Evolutionary conservation across 2,113 vertebrate species (phyloP).

Genomic region (Casuarius casuarius): DNA sequence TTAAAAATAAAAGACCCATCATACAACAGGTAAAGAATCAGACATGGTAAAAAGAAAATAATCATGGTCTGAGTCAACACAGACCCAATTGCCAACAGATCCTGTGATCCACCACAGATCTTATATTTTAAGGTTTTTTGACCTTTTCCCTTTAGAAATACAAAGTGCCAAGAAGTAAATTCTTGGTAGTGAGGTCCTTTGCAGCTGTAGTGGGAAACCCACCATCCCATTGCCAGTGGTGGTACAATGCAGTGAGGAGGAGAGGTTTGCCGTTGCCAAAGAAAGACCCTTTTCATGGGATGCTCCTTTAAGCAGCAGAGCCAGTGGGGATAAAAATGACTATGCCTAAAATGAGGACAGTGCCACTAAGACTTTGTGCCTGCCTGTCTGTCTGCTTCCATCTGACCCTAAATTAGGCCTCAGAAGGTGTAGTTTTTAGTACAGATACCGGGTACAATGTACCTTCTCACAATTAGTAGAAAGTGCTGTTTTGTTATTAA

Average conservation of each 20-base stretch:
- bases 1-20: background rate
- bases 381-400: conserved; percentile 51
- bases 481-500: conserved; percentile 78
- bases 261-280: conserved; percentile 12
- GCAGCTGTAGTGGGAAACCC: background rate
- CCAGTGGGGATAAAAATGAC: background rate
- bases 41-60: background rate
- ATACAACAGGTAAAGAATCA: background rate
- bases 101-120: background rate
- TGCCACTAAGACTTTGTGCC: conserved; percentile 26
- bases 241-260: background rate
- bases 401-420: conserved; percentile 66
- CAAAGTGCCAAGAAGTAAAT: background rate
- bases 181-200: background rate
- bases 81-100: background rate
- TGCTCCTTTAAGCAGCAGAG: background rate
- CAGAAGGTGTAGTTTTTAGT: conserved; percentile 72
- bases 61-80: background rate
- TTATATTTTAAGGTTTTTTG: background rate
- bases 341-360: conserved; percentile 40
- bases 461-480: conserved; percentile 76
- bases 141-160: background rate
- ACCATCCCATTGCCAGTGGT: background rate
- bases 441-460: conserved; percentile 63
- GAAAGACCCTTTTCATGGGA: conserved; percentile 9